Percentiles rank a stretch among this genome's conserved stretches.
Evolutionary conservation across 2,888 invertebrate species (phyloP).

Genomic region (Orthonevra nobilis): DNA sequence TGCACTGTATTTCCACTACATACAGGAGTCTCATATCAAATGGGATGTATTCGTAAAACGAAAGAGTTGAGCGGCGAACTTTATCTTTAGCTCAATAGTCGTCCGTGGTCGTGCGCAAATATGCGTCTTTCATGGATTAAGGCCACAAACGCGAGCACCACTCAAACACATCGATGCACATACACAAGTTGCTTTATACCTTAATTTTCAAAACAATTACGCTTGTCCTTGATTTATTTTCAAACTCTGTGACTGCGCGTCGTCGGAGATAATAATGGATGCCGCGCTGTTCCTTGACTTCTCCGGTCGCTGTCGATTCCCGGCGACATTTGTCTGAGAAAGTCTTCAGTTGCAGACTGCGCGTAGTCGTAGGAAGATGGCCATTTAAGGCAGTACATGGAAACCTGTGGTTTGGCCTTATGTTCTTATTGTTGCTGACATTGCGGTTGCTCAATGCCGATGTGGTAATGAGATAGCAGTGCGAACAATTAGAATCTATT

Average conservation of each 20-base stretch:
- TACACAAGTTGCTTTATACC: constrained; percentile 45
- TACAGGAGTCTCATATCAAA: neutral
- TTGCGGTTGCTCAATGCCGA: constrained; percentile 32
- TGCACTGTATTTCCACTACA: constrained; percentile 1
- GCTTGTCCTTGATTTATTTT: constrained; percentile 68
- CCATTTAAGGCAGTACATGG: constrained; percentile 24
- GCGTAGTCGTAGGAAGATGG: neutral
- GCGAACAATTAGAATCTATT: constrained; percentile 61
- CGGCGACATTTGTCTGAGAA: constrained; percentile 46
- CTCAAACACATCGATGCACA: constrained; percentile 6
- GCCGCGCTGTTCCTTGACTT: neutral
- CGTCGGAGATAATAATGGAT: constrained; percentile 40
- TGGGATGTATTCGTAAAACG: constrained; percentile 32
- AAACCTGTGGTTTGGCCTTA: constrained; percentile 28
- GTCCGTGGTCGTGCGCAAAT: constrained; percentile 6
- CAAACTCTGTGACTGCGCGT: constrained; percentile 32
- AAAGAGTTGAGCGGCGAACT: constrained; percentile 46
- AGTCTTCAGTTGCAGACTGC: constrained; percentile 1
- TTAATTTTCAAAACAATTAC: constrained; percentile 67
- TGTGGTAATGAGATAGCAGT: constrained; percentile 53
- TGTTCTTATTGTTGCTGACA: neutral
- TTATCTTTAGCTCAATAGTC: constrained; percentile 6
- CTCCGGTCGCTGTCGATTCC: neutral
- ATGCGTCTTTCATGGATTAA: constrained; percentile 29
- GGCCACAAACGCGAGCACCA: constrained; percentile 21